Evolutionary conservation across 1,140 invertebrate species (phyloP).

Genomic region (Musca domestica): DNA sequence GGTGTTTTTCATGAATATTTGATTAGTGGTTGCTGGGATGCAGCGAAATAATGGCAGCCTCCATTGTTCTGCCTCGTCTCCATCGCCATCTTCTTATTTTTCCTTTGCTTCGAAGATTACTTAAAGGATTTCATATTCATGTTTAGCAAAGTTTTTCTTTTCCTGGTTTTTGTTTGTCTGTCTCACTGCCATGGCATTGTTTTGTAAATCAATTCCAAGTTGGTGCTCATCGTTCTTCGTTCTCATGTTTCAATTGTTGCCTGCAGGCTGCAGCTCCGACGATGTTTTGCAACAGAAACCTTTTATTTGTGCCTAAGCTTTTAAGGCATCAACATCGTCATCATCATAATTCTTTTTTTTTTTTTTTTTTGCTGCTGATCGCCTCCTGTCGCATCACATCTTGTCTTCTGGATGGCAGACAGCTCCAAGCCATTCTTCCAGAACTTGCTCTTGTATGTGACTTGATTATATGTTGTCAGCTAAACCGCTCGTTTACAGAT

Average conservation of each 20-base stretch:
- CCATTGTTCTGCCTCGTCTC: no score
- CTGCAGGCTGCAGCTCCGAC: no score
- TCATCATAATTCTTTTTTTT: background rate
- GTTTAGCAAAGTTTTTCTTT: background rate
- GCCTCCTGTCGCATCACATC: background rate
- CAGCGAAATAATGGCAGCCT: no score
- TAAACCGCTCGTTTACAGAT: background rate
- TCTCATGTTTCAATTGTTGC: conserved; percentile 17
- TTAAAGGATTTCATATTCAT: conserved; percentile 14
- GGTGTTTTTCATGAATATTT: conserved; percentile 17
- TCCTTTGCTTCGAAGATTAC: background rate
- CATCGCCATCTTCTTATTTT: no score
- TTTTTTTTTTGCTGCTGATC: background rate
- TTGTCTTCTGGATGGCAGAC: background rate
- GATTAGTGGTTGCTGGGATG: background rate
- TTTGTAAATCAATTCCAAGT: conserved; percentile 10
- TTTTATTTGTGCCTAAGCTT: conserved; percentile 2
- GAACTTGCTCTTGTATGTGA: background rate
- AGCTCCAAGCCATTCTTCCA: no score
- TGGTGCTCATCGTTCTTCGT: background rate
- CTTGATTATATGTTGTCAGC: conserved; percentile 16
- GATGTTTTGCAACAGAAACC: conserved; percentile 11
- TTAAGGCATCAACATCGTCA: background rate
- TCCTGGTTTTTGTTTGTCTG: background rate
- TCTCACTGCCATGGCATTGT: background rate